Evolutionary conservation across 2,888 invertebrate species (phyloP), one percentile per base, ranked within the genome.

Genomic region (Parapristionchus giblindavisi): DNA sequence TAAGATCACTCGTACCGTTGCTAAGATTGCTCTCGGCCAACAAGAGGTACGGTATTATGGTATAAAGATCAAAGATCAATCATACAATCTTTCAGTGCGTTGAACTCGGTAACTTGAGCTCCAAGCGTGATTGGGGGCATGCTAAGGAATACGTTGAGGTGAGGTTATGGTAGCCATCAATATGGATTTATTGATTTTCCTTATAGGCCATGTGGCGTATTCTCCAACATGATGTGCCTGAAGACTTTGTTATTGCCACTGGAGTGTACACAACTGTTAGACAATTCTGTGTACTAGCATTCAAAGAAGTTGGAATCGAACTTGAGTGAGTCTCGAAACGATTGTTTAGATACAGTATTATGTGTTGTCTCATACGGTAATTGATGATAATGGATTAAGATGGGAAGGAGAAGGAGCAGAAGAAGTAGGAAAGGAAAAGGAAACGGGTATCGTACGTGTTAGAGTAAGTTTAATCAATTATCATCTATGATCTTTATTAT

Each of bases 191-290:
- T 60, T 36, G 27, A 14, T 36, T 11, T n/a, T 40, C 38, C 14
- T 36, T 66, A 11, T 88, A 94, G 93, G 99, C 97, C 0, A 99
- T 99, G 99, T 99, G 98, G 97, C 90, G 96, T 89, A 99, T 99
- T 95, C 91, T 99, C 24, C 99, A 99, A 89, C 93, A 93, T 87
- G 92, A 94, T 0, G 89, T 90, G 48, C 94, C 99, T 0, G 94
- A 96, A 71, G 99, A 99, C 90, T 98, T 93, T 90, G 98, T 99
- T 5, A 95, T 99, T 83, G 96, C 99, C 5, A 96, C 96, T 0
- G 96, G 96, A 0, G 94, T 95, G 89, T 92, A 93, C 21, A 96
- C 96, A 89, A 96, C 94, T 89, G 98, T 99, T 0, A 91, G 94
- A 17, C 95, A 98, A 89, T 99, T 99, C 90, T 95, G 99, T 0